Evolutionary conservation across 2,113 vertebrate species (phyloP).

Genomic region (Opisthocomus hoazin): DNA sequence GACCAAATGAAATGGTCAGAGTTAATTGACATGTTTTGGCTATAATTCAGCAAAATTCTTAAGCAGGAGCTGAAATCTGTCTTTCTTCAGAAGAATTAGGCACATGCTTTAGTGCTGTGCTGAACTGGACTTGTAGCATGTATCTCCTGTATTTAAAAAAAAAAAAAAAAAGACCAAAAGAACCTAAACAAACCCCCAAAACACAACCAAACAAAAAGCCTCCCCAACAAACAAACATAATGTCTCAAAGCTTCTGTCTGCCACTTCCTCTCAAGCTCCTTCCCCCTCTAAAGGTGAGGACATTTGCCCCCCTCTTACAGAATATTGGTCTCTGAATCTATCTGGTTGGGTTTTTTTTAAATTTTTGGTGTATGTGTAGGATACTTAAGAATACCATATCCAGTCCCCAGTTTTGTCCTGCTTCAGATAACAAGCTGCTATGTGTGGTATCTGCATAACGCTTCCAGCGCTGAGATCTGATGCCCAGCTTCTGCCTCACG

Average conservation of each 20-base stretch:
- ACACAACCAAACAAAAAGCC: not conserved
- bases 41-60: not conserved
- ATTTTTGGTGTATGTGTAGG: not conserved
- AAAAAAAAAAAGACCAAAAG: not conserved
- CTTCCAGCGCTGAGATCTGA: not conserved
- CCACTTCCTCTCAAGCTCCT: not conserved
- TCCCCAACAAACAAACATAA: not conserved
- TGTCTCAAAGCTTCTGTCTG: not conserved
- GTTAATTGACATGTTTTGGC: not conserved
- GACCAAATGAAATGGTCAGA: not conserved
- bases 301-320: accelerated
- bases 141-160: not conserved
- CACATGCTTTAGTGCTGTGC: not conserved
- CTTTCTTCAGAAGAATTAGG: not conserved
- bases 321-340: not conserved
- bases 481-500: not conserved
- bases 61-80: not conserved
- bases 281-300: not conserved
- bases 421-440: not conserved
- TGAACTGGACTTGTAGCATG: not conserved
- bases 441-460: not conserved
- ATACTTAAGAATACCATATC: not conserved
- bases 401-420: not conserved
- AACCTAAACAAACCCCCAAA: not conserved
- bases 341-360: not conserved